phyloP scores from a whole-genome alignment of 2,797 vertebrate species.

The Peromyscus aztecus region DNA sequence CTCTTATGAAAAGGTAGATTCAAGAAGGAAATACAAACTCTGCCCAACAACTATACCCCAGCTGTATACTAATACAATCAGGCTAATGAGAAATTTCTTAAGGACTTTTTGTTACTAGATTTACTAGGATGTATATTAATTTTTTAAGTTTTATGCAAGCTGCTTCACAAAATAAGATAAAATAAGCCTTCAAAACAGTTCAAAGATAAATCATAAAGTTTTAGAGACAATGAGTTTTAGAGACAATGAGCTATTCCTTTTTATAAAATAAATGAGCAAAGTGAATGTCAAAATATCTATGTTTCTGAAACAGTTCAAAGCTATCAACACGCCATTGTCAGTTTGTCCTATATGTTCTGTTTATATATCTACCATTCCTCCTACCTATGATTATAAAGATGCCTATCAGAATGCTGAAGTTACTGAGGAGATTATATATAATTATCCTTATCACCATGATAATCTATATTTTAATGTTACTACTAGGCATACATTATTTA shows the following conservation, averaged over 20 bases:
- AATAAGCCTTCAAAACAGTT: neutral
- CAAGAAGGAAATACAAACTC: neutral
- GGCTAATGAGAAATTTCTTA: neutral
- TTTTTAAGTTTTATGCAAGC: neutral
- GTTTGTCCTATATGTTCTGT: neutral
- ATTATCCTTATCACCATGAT: neutral
- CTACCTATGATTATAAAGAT: neutral
- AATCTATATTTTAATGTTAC: slow-evolving; percentile 8
- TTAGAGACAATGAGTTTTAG: neutral
- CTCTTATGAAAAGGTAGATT: neutral
- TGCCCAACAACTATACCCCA: neutral
- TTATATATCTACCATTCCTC: neutral
- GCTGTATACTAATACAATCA: neutral
- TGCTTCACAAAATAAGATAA: neutral
- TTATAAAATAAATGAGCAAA: neutral
- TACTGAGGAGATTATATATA: neutral
- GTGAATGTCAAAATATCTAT: neutral
- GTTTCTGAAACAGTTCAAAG: slow-evolving; percentile 29
- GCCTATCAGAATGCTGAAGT: neutral
- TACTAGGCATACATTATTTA: neutral
- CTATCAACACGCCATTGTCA: neutral
- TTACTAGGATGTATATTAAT: neutral
- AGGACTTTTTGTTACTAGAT: neutral
- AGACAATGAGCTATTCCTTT: neutral
- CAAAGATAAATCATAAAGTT: neutral